These are phyloP conservation scores for Argopecten irradians DNA, from an alignment of 1,140 invertebrate genomes.

Conservation along the genomic window DNA sequence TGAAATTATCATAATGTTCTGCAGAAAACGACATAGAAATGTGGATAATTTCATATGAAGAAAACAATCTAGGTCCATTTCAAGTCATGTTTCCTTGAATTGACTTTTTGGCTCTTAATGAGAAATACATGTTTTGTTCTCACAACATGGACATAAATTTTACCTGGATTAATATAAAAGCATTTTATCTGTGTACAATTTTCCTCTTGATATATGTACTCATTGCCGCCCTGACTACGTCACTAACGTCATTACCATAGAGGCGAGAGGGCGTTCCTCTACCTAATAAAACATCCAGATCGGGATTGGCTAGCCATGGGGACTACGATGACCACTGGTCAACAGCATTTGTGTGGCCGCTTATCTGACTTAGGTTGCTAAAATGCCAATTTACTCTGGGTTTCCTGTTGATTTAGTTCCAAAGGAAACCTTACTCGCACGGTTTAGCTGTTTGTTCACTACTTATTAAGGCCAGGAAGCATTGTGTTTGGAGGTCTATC, in stretches of 20 bases:
- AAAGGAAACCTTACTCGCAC: background rate
- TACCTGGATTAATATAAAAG: too few species aligned
- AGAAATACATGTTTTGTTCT: too few species aligned
- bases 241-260: background rate
- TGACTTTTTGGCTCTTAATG: too few species aligned
- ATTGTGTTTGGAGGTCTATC: too few species aligned
- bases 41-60: too few species aligned
- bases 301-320: background rate
- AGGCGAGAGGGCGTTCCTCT: background rate
- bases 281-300: background rate
- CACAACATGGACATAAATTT: too few species aligned
- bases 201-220: too few species aligned
- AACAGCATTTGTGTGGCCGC: background rate
- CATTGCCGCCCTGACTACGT: background rate
- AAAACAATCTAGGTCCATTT: too few species aligned
- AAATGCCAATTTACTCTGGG: background rate
- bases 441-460: background rate
- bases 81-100: too few species aligned
- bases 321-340: background rate
- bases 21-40: too few species aligned
- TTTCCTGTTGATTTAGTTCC: background rate
- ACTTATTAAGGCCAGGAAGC: background rate
- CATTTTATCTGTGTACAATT: too few species aligned
- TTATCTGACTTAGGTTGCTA: background rate
- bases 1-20: too few species aligned